Base-by-base conservation (phyloP, 1,140 invertebrate species). In the Pseudomyrmex gracilis region DNA sequence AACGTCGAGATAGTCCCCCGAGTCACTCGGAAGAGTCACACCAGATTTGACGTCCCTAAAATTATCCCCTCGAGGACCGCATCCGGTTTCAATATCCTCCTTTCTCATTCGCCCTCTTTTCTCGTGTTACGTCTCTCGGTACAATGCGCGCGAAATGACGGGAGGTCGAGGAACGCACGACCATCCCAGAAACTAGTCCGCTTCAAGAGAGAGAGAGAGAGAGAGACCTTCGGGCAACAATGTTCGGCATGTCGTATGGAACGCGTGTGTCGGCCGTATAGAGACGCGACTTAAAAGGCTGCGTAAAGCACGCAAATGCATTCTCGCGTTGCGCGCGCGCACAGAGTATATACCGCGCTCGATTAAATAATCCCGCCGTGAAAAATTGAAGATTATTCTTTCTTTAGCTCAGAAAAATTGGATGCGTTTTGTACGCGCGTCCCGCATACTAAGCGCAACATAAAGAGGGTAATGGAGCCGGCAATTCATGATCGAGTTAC, bases 101-200 rank as follows among this genome's bases (percentile, higher is more conserved):
- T 20, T 43, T 77, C 49, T 64, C 9, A 47, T 53, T 67, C 17
- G 13, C 13, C n/a, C 13, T 24, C 5, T 55, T 78, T 70, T n/a
- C 13, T n/a, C 15, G 20, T 2, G 51, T 49, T 10, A 74, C 22
- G 20, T 74, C 43, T 34, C 34, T 34, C 34, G 34, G 34, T 34
- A 34, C 34, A 15, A 45, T 73, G 15, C 47, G 55, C 34, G 9
- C 55, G 20, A 57, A 20, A 5, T 43, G 43, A 47, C 15, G 13
- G 5, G 9, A 68, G 64, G 67, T 78, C 34, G 64, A 47, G 10
- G 20, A 57, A 63, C 24, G 66, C 10, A 22, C 13, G 80, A 67
- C 74, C 82, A 84, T 89, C 64, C 58, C 60, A 64, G 80, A 76
- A 87, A 91, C 87, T 77, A 90, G 89, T 90, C 74, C 67, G 85